These are phyloP conservation scores for Onychostruthus taczanowskii DNA, from an alignment of 2,113 vertebrate genomes.

Conservation along the genomic window DNA sequence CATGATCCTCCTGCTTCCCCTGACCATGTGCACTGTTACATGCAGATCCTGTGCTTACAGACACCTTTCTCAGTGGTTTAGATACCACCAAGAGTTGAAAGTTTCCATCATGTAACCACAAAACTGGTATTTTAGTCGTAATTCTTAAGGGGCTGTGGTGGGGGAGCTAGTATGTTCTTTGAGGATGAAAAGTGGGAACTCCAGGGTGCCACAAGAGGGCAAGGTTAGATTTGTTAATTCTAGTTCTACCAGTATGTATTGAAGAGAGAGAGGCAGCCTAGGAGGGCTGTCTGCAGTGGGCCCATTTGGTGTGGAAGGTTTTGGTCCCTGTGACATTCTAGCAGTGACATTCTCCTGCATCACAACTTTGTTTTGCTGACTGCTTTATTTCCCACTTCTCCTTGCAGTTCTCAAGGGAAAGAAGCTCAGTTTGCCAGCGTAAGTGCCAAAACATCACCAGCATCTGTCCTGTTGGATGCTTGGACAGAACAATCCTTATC, in stretches of 20 bases:
- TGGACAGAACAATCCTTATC: conserved; percentile 79
- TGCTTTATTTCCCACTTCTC: not conserved
- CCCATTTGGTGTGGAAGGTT: not conserved
- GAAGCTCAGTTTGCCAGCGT: conserved; percentile 99
- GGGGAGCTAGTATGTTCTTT: fast-evolving
- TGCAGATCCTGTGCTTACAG: not conserved
- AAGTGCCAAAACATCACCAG: conserved; percentile 86
- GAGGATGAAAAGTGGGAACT: not conserved
- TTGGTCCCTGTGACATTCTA: not conserved
- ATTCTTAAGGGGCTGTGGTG: not conserved
- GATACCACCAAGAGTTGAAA: not conserved
- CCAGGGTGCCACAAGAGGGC: not conserved
- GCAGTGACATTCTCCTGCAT: not conserved
- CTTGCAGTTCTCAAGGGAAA: conserved; percentile 95
- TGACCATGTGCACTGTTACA: fast-evolving
- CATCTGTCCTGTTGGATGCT: conserved; percentile 80
- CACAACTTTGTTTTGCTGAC: not conserved
- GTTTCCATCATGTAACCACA: not conserved
- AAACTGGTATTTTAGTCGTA: not conserved
- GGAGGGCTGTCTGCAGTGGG: not conserved
- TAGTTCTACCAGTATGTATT: not conserved
- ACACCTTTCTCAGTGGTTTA: not conserved
- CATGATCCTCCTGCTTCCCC: not conserved
- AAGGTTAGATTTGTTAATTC: not conserved
- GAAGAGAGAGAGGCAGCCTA: not conserved